Evolutionary conservation across 2,888 invertebrate species (phyloP).

Genomic region (Hypena proboscidalis): DNA sequence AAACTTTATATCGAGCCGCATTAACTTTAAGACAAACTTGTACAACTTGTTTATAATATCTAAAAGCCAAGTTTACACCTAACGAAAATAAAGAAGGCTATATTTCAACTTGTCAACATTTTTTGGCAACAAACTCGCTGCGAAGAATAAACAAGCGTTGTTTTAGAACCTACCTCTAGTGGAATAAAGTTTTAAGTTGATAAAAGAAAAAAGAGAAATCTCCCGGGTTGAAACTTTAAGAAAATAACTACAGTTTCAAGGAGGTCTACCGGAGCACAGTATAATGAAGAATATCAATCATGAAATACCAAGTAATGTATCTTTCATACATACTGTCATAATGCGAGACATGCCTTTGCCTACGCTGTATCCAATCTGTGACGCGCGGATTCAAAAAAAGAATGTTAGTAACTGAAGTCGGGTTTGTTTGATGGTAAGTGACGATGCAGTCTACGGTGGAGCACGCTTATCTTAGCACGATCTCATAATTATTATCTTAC

Average conservation of each 20-base stretch:
- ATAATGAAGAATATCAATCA: too few species aligned
- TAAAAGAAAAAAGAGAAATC: slow-evolving; percentile 36
- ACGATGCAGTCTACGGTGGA: too few species aligned
- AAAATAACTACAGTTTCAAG: slow-evolving; percentile 31
- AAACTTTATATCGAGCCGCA: slow-evolving; percentile 58
- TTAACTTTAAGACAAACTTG: slow-evolving; percentile 46
- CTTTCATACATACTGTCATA: too few species aligned
- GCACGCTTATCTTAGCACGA: too few species aligned
- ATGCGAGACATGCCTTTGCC: too few species aligned
- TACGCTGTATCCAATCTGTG: too few species aligned
- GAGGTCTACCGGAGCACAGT: too few species aligned
- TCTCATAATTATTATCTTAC: too few species aligned
- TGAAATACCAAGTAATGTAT: too few species aligned
- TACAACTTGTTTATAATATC: slow-evolving; percentile 47
- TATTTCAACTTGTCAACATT: slow-evolving; percentile 39
- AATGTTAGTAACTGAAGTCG: too few species aligned
- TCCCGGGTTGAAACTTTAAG: slow-evolving; percentile 32
- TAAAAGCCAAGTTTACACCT: slow-evolving; percentile 59
- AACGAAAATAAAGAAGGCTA: slow-evolving; percentile 45
- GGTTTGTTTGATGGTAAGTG: too few species aligned
- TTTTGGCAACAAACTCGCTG: slow-evolving; percentile 34
- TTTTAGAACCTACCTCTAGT: slow-evolving; percentile 41
- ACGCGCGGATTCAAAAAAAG: too few species aligned
- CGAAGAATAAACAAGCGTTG: slow-evolving; percentile 51
- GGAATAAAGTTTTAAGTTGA: slow-evolving; percentile 38